These are phyloP conservation scores for Stenodema calcarata DNA, from an alignment of 2,888 invertebrate genomes.

Conservation along the genomic window DNA sequence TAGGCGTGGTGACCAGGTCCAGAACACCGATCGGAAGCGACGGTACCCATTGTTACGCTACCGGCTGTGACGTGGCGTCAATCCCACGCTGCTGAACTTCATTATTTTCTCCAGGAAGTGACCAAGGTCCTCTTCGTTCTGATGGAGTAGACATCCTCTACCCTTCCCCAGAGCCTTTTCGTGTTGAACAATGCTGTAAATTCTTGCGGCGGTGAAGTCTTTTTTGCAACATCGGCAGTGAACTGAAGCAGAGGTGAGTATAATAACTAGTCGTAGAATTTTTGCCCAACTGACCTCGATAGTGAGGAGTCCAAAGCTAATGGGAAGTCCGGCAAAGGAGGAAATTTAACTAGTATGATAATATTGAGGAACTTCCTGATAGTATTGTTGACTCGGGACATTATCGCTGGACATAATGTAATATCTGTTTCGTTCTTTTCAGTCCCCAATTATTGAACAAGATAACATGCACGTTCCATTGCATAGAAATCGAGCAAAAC, in stretches of 20 bases:
- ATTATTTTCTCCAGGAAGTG: constrained; percentile 43
- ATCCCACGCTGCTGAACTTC: constrained; percentile 30
- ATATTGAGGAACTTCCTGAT: too few species aligned
- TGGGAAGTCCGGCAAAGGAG: background rate
- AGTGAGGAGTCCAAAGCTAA: background rate
- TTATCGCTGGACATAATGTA: too few species aligned
- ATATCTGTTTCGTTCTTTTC: too few species aligned
- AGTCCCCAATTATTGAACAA: too few species aligned
- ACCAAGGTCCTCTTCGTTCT: constrained; percentile 23
- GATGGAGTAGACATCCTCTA: background rate
- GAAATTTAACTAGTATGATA: too few species aligned
- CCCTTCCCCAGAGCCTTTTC: background rate
- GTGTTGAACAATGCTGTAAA: background rate
- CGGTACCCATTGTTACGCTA: background rate
- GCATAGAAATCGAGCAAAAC: too few species aligned
- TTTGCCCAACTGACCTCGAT: background rate
- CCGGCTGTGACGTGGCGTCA: constrained; percentile 3
- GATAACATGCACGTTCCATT: too few species aligned
- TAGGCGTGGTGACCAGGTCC: background rate
- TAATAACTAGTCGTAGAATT: background rate
- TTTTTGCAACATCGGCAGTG: background rate
- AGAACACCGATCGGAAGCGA: background rate
- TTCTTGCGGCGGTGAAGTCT: background rate
- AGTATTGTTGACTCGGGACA: too few species aligned
- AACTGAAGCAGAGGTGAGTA: background rate